phyloP scores from a whole-genome alignment of 2,797 vertebrate genomes.

The Micromesistius poutassou region DNA sequence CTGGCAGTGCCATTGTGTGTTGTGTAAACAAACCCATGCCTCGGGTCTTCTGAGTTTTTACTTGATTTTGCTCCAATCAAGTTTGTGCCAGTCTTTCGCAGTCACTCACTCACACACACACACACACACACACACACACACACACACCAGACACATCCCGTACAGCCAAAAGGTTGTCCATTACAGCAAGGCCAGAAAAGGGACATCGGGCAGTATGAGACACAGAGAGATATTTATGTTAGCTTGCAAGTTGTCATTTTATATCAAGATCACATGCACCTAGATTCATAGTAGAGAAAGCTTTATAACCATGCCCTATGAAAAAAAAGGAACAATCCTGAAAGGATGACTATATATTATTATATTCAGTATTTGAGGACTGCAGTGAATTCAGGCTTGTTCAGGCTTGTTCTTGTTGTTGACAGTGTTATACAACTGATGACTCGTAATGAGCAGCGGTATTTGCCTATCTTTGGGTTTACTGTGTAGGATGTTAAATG shows the following conservation, averaged over 20 bases:
- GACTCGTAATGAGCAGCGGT: background rate
- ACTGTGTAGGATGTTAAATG: background rate
- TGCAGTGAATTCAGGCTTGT: background rate
- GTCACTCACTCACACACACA: slow-evolving; percentile 2
- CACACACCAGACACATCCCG: background rate
- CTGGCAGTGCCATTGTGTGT: too few species aligned
- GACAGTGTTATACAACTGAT: background rate
- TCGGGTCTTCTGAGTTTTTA: too few species aligned
- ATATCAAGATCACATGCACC: slow-evolving; percentile 26
- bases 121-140: slow-evolving; percentile 4
- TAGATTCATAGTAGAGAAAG: background rate
- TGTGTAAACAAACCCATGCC: too few species aligned
- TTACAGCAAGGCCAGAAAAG: too few species aligned
- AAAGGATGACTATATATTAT: background rate
- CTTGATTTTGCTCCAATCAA: too few species aligned
- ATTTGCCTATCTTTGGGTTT: background rate
- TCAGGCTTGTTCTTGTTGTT: background rate
- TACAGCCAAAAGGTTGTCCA: too few species aligned
- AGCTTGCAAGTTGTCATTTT: slow-evolving; percentile 20
- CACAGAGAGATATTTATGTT: slow-evolving; percentile 14
- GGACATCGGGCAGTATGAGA: too few species aligned
- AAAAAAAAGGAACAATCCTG: background rate
- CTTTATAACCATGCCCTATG: background rate
- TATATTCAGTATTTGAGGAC: background rate
- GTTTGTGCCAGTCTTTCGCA: slow-evolving; percentile 10